Evolutionary conservation across 30 jellyfish, hydroid and myxozoan species (phyloP).

Genomic region (Pelagia noctiluca): DNA sequence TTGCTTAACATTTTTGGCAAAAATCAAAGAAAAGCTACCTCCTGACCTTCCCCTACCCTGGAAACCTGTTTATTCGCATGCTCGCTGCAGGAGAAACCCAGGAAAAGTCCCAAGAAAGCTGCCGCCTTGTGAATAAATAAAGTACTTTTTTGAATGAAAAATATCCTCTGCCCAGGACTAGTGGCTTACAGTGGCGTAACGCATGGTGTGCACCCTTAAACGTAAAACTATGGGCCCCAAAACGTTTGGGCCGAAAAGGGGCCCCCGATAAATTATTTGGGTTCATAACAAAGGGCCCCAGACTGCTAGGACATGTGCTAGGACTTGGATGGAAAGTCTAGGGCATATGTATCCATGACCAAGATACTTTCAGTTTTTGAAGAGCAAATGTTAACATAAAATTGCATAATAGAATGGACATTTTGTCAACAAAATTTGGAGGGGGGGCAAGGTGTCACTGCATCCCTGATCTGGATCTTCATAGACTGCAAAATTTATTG

Average conservation of each 20-base stretch:
- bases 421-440: background rate
- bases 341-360: conserved; percentile 6
- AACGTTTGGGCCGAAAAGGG: background rate
- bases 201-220: background rate
- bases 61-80: background rate
- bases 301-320: background rate
- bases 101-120: conserved; percentile 3
- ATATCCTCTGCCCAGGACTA: background rate
- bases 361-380: conserved; percentile 1
- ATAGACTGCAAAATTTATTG: background rate
- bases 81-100: background rate
- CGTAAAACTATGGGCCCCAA: conserved; percentile 5
- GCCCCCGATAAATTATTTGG: conserved; percentile 2
- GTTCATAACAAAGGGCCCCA: conserved; percentile 4
- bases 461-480: conserved; percentile 3
- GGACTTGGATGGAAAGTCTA: background rate
- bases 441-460: conserved; percentile 6
- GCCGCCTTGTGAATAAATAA: conserved; percentile 1
- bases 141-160: background rate
- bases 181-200: background rate
- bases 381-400: background rate
- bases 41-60: conserved; percentile 2
- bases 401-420: background rate
- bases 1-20: background rate
- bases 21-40: background rate